phyloP scores from a whole-genome alignment of 2,888 invertebrate species.

The Morinoia aosen region DNA sequence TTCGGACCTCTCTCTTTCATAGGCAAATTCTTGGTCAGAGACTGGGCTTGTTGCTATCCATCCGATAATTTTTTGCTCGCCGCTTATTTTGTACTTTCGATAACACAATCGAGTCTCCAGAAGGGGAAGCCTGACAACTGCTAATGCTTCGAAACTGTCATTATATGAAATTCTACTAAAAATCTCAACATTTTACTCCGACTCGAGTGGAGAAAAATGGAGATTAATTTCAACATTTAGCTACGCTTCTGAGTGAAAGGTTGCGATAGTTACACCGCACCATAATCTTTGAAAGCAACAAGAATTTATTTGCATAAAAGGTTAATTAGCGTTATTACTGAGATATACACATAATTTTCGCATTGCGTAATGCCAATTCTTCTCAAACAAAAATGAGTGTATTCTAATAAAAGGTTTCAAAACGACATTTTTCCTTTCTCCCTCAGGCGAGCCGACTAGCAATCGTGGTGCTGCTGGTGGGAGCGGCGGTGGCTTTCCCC shows the following conservation, averaged over 20 bases:
- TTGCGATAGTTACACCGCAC: not conserved
- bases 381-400: not conserved
- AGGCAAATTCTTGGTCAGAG: not conserved
- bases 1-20: not conserved
- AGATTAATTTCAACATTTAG: not conserved
- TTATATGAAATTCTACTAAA: not conserved
- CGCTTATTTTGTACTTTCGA: not conserved
- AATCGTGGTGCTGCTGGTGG: not conserved
- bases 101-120: not conserved
- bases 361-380: not conserved
- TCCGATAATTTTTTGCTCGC: not conserved
- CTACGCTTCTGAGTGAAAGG: not conserved
- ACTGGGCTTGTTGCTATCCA: not conserved
- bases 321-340: too few species aligned
- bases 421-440: not conserved
- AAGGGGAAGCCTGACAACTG: not conserved
- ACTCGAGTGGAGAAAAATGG: not conserved
- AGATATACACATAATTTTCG: not conserved
- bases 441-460: conserved; percentile 48
- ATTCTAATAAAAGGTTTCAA: not conserved
- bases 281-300: not conserved
- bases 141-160: not conserved
- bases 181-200: not conserved
- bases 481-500: not conserved
- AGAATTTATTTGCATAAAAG: not conserved